These are phyloP conservation scores for Brachionus manjavacas DNA, from an alignment of 1,140 invertebrate species.

Conservation along the genomic window DNA sequence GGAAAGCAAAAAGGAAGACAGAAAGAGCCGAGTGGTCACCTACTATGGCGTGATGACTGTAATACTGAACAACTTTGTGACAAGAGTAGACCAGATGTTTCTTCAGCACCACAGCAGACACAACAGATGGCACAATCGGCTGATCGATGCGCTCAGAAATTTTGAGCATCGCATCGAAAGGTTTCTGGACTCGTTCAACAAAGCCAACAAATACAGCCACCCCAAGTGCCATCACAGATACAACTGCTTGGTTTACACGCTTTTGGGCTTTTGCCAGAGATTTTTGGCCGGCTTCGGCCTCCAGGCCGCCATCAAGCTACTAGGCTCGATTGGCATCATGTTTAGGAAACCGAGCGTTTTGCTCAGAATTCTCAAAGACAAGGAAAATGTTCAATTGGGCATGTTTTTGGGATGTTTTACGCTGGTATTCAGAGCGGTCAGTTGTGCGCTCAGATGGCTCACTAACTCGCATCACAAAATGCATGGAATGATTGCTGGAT, in stretches of 20 bases:
- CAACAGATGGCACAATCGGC: neutral
- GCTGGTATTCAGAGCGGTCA: slow-evolving; percentile 50
- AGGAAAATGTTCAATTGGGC: slow-evolving; percentile 48
- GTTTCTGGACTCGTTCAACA: slow-evolving; percentile 10
- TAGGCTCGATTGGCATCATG: slow-evolving; percentile 46
- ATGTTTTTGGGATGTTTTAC: slow-evolving; percentile 51
- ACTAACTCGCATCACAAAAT: slow-evolving; percentile 48
- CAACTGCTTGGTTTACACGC: slow-evolving; percentile 19
- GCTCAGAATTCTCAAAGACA: slow-evolving; percentile 46
- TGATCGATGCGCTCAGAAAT: neutral
- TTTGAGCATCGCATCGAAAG: slow-evolving; percentile 4
- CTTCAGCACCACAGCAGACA: neutral
- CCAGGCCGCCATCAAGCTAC: slow-evolving; percentile 48
- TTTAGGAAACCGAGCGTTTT: slow-evolving; percentile 47
- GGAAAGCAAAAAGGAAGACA: neutral
- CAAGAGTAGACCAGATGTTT: neutral
- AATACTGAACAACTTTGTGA: neutral
- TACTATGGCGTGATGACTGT: slow-evolving; percentile 31
- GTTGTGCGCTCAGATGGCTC: slow-evolving; percentile 51
- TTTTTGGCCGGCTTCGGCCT: slow-evolving; percentile 50
- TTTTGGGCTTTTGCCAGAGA: slow-evolving; percentile 46
- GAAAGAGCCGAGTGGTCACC: slow-evolving; percentile 29
- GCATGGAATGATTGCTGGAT: slow-evolving; percentile 51
- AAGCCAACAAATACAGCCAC: neutral
- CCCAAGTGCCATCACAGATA: slow-evolving; percentile 9